Evolutionary conservation across 2,797 vertebrate genomes (phyloP).

Genomic region (Takifugu ocellatus): DNA sequence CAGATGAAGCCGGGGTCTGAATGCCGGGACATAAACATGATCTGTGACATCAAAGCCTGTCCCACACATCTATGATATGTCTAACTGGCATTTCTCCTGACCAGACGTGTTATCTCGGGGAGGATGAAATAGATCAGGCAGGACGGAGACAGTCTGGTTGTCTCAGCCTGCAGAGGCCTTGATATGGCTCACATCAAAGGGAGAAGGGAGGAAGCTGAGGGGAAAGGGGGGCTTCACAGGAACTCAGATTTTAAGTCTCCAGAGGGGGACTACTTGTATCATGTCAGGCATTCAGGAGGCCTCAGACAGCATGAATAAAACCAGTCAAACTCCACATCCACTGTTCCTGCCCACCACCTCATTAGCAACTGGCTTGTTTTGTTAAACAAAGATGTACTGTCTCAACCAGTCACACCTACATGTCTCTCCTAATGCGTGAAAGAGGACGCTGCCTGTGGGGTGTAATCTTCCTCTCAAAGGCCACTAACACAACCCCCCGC

Average conservation of each 20-base stretch:
- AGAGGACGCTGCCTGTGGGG: conserved; percentile 35
- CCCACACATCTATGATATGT: background rate
- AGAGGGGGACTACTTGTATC: conserved; percentile 3
- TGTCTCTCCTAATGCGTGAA: conserved; percentile 56
- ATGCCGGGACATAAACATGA: background rate
- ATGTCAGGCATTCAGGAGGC: background rate
- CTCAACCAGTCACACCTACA: conserved; percentile 45
- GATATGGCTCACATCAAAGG: conserved; percentile 62
- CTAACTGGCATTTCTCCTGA: conserved; percentile 2
- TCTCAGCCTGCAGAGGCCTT: conserved; percentile 24
- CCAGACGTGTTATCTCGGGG: conserved; percentile 24
- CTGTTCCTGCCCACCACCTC: background rate
- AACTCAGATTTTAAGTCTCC: conserved; percentile 33
- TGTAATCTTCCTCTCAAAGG: conserved; percentile 14
- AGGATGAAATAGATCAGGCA: conserved; percentile 24
- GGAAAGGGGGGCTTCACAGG: conserved; percentile 50
- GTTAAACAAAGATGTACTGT: conserved; percentile 29
- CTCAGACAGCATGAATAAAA: background rate
- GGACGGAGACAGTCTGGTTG: conserved; percentile 59
- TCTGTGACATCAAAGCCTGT: background rate
- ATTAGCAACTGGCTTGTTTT: conserved; percentile 38
- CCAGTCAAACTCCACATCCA: conserved; percentile 10
- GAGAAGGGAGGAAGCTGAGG: conserved; percentile 36
- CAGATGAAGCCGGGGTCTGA: background rate
- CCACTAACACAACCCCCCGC: background rate